These are phyloP conservation scores for Clarias laeviceps DNA, from an alignment of 2,797 vertebrate species.

Conservation along the genomic window DNA sequence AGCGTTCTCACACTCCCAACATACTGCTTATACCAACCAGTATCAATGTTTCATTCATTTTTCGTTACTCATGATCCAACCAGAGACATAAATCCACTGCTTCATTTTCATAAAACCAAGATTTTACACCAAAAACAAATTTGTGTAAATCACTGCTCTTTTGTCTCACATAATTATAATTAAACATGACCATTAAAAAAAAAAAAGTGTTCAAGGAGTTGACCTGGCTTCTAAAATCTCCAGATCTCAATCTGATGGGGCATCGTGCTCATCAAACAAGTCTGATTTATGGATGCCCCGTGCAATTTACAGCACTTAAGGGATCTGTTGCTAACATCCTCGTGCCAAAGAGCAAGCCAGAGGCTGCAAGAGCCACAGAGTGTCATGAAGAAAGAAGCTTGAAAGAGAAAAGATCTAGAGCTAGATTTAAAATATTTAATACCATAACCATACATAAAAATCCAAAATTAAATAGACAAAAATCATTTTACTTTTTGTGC, in stretches of 20 bases:
- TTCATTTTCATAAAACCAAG: background rate
- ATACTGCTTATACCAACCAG: constrained; percentile 32
- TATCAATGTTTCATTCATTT: background rate
- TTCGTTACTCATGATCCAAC: background rate
- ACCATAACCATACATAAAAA: background rate
- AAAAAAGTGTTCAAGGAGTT: no score
- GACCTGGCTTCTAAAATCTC: no score
- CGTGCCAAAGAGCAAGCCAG: background rate
- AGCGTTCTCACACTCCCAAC: constrained; percentile 9
- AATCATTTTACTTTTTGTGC: background rate
- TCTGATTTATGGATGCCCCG: no score
- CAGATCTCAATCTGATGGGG: no score
- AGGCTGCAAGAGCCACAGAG: background rate
- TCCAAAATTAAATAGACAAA: background rate
- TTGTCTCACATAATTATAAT: background rate
- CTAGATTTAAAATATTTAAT: background rate
- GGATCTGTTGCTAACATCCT: background rate
- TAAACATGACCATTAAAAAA: background rate
- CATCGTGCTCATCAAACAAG: no score
- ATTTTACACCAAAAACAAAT: background rate
- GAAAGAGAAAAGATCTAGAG: background rate
- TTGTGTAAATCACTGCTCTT: background rate
- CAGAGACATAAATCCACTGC: background rate
- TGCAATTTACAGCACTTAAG: background rate
- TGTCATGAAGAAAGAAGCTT: background rate